Evolutionary conservation across 2,888 invertebrate genomes (phyloP).

Genomic region (Conomelus anceps): DNA sequence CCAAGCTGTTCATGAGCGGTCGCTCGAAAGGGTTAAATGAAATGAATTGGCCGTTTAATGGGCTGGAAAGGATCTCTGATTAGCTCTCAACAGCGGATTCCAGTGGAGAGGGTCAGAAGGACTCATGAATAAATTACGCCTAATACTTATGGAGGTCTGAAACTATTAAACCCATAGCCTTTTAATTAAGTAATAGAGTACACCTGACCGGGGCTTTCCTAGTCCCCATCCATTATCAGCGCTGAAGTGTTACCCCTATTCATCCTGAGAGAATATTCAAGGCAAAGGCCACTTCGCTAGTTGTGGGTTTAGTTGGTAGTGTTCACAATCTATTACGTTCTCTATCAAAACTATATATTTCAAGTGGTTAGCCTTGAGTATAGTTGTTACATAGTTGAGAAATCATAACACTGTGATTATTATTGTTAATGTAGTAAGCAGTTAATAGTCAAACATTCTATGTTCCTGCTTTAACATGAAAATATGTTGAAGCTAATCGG

Average conservation of each 20-base stretch:
- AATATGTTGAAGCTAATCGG: no score
- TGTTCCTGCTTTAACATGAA: no score
- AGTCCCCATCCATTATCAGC: neutral
- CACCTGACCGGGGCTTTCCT: neutral
- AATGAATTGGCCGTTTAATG: neutral
- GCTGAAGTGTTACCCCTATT: neutral
- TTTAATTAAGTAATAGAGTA: neutral
- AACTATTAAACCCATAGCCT: neutral
- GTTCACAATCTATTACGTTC: neutral
- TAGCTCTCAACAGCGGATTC: neutral
- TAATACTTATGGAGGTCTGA: neutral
- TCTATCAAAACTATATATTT: no score
- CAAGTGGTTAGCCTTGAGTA: no score
- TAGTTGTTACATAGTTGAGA: no score
- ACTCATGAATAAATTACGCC: neutral
- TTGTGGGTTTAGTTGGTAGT: neutral
- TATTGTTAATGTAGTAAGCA: no score
- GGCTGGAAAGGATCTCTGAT: neutral
- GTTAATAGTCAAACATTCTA: no score
- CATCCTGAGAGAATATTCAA: neutral
- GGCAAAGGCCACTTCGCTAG: neutral
- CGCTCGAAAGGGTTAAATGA: no score
- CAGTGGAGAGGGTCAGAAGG: neutral
- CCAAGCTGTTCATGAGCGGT: neutral
- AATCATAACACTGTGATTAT: no score